Conservation (phyloP, 2,888 invertebrate species). For the Holacanthella duospinosa region DNA sequence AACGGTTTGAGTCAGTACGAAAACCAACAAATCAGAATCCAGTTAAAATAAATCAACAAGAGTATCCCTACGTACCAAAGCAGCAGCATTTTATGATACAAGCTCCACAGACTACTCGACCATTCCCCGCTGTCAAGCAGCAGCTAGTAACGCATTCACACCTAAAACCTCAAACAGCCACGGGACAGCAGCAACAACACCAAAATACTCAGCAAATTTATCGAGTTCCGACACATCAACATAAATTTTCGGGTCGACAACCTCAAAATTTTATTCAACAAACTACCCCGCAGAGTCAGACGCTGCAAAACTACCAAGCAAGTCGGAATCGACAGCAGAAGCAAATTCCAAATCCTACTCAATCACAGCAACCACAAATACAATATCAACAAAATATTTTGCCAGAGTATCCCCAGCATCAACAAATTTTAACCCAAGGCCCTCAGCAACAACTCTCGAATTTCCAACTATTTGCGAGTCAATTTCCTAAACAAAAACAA, state of each 20-base stretch:
- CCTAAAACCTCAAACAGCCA: too few relatives aligned
- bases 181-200: constrained; percentile 5
- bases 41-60: neutral
- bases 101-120: neutral
- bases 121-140: neutral
- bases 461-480: too few relatives aligned
- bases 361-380: constrained; percentile 7
- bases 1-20: neutral
- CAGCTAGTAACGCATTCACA: neutral
- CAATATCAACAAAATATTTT: too few relatives aligned
- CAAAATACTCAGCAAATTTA: constrained; percentile 14
- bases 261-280: neutral
- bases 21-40: neutral
- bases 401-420: too few relatives aligned
- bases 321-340: neutral
- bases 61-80: neutral
- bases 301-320: too few relatives aligned
- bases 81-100: neutral
- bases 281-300: neutral
- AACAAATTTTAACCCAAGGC: too few relatives aligned
- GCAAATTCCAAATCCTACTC: constrained; percentile 8
- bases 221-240: neutral
- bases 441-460: too few relatives aligned
- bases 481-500: too few relatives aligned
- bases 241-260: constrained; percentile 1